Conservation (phyloP, 2,113 vertebrate species). For the Myiozetetes cayanensis region DNA sequence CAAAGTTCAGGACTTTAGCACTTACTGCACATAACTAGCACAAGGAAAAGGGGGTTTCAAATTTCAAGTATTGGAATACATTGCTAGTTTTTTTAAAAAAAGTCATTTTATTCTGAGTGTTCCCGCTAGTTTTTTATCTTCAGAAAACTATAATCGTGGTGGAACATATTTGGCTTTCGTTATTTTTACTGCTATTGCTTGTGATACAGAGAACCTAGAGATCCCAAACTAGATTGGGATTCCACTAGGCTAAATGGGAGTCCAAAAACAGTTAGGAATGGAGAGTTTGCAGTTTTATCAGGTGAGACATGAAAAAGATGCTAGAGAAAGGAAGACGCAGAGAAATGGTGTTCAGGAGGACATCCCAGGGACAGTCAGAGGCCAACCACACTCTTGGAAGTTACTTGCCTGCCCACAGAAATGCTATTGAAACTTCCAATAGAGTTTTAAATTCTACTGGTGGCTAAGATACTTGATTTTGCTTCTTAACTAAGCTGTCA, state of each 20-base stretch:
- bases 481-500: neutral
- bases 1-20: neutral
- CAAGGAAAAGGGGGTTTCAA: neutral
- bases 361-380: neutral
- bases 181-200: neutral
- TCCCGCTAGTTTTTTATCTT: neutral
- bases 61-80: neutral
- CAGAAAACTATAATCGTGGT: rapidly evolving
- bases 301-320: neutral
- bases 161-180: rapidly evolving
- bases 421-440: neutral
- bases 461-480: neutral
- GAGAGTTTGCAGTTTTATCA: neutral
- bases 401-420: neutral
- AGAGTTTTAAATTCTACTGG: neutral
- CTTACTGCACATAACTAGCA: neutral
- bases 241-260: neutral
- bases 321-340: neutral
- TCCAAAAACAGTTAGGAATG: neutral
- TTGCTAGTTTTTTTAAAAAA: neutral
- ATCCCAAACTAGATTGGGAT: neutral
- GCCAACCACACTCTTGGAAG: neutral
- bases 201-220: neutral
- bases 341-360: neutral
- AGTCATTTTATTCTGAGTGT: neutral